Percentiles rank a stretch among this genome's conserved stretches.
Conservation (phyloP, 2,113 vertebrate species). For the Cisticola juncidis region DNA sequence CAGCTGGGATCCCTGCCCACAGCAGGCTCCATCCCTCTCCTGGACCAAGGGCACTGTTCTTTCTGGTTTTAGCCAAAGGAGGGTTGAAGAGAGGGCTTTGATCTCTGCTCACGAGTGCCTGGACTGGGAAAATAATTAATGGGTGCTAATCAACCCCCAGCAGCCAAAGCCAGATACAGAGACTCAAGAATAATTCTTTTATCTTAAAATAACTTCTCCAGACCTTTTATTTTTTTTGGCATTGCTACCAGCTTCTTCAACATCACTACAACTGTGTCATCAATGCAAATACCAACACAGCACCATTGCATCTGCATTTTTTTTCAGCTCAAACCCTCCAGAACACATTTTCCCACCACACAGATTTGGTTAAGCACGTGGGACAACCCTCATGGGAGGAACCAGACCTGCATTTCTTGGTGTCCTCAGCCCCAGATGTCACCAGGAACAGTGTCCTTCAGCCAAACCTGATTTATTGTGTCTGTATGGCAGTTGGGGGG, state of each 20-base stretch:
- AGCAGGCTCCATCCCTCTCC: background rate
- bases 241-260: too few relatives aligned
- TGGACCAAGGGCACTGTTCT: background rate
- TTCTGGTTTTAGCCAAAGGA: background rate
- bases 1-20: background rate
- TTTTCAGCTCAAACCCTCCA: too few relatives aligned
- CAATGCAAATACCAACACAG: too few relatives aligned
- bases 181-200: too few relatives aligned
- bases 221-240: too few relatives aligned
- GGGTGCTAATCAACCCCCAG: background rate
- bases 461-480: background rate
- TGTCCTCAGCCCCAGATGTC: background rate
- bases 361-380: too few relatives aligned
- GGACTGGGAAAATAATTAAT: background rate
- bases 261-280: too few relatives aligned
- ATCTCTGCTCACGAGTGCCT: background rate
- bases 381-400: rapidly evolving
- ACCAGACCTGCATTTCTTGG: background rate
- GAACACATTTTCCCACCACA: too few relatives aligned
- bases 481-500: rapidly evolving
- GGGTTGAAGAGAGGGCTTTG: background rate
- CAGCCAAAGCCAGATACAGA: background rate
- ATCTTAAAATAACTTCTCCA: too few relatives aligned
- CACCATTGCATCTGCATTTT: too few relatives aligned
- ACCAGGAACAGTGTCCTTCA: rapidly evolving